Evolutionary conservation across 2,113 vertebrate genomes (phyloP), one percentile per base, ranked within the genome.

Genomic region (Vulpes ferrilata): DNA sequence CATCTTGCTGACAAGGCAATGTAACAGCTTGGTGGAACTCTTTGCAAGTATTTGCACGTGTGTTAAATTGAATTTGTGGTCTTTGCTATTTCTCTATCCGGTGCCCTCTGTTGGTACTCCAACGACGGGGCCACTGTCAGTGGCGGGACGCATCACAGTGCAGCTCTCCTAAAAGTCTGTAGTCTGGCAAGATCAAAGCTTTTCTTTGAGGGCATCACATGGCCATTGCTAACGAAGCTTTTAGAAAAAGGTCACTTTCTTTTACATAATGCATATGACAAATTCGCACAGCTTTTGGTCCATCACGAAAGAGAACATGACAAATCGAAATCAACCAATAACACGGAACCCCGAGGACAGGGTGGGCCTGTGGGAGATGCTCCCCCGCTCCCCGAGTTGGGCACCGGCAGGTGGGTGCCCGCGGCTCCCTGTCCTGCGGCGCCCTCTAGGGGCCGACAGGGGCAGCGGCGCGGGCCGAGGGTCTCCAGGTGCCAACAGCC

Each of bases 401-500:
- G 43, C 43, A 43, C 7, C 43, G 43, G 43, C 43, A 43, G 43
- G 43, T 43, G 43, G 43, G 43, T 43, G 43, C 43, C 43, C 43
- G 43, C 59, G 32, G 74, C 81, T 51, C 19, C 80, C 71, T 30
- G 92, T 60, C 30, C 57, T 20, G 0, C 1, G 16, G 90, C 87
- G 87, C 97, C 96, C 94, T 60, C 97, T 97, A 55, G 69, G 59
- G 97, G 81, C 2, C 0, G 6, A 51, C 2, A 23, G n/a, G 4
- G 78, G 79, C 11, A 71, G 57, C 1, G 27, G 35, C 59, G 32
- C 12, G 38, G 67, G 20, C 51, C 16, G 1, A 25, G 35, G 16
- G 0, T 0, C 1, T 48, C 35, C 0, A 2, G 76, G 51, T 0
- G 32, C 16, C 6, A 2, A 4, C 10, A 0, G 13, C 13, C 0